Percentiles rank a stretch among this genome's conserved stretches.
Evolutionary conservation across 2,888 invertebrate genomes (phyloP).

Genomic region (Microctonus aethiopoides): DNA sequence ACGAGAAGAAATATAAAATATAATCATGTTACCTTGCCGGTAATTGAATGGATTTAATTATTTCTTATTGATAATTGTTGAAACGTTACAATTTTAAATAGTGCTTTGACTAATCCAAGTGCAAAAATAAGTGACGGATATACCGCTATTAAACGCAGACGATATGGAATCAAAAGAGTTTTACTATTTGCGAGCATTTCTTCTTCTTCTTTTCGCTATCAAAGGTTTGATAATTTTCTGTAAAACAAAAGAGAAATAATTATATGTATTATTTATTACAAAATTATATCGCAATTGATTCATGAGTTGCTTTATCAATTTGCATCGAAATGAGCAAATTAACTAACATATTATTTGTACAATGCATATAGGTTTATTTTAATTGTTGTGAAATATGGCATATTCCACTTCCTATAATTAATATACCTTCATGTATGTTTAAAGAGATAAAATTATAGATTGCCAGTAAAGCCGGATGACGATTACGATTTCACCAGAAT

Average conservation of each 20-base stretch:
- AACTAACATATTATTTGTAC: background rate
- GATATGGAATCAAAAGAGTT: background rate
- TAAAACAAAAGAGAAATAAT: background rate
- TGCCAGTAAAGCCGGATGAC: background rate
- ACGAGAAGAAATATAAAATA: background rate
- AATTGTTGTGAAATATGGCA: background rate
- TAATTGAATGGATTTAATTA: background rate
- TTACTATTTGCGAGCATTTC: conserved; percentile 1
- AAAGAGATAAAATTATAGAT: background rate
- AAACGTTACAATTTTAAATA: background rate
- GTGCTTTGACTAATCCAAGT: background rate
- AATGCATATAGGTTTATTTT: background rate
- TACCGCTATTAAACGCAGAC: background rate
- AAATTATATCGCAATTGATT: background rate
- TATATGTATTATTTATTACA: background rate
- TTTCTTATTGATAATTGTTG: background rate
- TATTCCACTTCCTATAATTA: background rate
- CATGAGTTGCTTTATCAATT: background rate
- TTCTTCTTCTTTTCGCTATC: conserved; percentile 6
- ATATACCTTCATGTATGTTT: background rate
- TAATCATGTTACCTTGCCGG: background rate
- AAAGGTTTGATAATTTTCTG: background rate
- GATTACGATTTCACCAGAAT: conserved; percentile 2
- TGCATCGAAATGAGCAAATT: background rate
- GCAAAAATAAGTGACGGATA: background rate